These are phyloP conservation scores for Drosophila recens DNA, from an alignment of 2,888 invertebrate species.

Conservation along the genomic window DNA sequence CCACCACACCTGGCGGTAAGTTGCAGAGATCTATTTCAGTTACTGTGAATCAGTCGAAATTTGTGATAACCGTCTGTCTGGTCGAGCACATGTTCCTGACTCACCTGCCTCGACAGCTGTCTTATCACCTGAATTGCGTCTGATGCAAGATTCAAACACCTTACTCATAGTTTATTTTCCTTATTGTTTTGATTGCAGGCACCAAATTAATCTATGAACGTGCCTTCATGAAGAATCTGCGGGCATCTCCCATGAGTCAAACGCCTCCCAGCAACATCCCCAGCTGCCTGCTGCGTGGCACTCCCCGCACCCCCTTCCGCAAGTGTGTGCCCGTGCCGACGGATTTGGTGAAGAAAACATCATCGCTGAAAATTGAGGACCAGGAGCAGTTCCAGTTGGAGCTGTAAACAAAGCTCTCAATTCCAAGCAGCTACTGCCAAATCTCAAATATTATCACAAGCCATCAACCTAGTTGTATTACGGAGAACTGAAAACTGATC, in stretches of 20 bases:
- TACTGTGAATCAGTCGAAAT: conserved; percentile 45
- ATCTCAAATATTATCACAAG: conserved; percentile 37
- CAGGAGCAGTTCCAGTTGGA: conserved; percentile 85
- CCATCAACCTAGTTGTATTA: conserved; percentile 47
- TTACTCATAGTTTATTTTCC: conserved; percentile 21
- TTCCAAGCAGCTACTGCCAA: conserved; percentile 68
- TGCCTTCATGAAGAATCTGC: conserved; percentile 93
- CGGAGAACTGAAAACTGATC: conserved; percentile 19
- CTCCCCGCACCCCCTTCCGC: conserved; percentile 85
- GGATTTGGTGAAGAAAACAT: conserved; percentile 75
- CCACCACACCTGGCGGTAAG: conserved; percentile 98
- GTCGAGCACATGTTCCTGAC: conserved; percentile 88
- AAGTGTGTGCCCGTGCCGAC: conserved; percentile 82
- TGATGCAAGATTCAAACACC: conserved; percentile 37
- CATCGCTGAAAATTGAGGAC: conserved; percentile 82
- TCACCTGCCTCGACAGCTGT: conserved; percentile 51
- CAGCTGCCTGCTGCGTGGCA: conserved; percentile 88
- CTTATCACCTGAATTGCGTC: conserved; percentile 81
- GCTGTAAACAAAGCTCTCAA: conserved; percentile 65
- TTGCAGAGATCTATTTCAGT: conserved; percentile 42
- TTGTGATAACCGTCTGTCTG: conserved; percentile 34
- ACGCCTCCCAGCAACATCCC: conserved; percentile 96
- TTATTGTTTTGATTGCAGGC: conserved; percentile 90
- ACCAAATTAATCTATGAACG: conserved; percentile 97
- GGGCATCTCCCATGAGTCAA: conserved; percentile 94